Conservation (phyloP, 2,888 invertebrate species). For the Phaedon cochleariae region DNA sequence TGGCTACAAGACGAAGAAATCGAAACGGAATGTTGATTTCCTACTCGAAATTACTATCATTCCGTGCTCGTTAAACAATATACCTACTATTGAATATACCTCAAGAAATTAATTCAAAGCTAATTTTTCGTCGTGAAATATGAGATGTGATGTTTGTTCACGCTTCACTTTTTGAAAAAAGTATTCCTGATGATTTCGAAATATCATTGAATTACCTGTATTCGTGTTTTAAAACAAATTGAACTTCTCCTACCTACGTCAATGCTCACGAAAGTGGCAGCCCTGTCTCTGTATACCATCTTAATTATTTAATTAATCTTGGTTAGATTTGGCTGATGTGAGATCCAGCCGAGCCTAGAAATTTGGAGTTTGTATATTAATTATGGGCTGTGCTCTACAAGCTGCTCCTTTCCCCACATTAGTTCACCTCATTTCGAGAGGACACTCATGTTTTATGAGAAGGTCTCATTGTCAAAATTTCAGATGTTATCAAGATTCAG, state of each 20-base stretch:
- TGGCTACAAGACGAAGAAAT: too few species aligned
- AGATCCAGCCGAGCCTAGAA: constrained; percentile 42
- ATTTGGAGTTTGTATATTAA: constrained; percentile 45
- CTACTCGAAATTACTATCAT: too few species aligned
- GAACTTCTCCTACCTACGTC: not conserved
- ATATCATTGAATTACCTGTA: too few species aligned
- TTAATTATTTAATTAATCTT: constrained; percentile 44
- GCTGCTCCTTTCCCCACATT: constrained; percentile 32
- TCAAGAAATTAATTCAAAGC: too few species aligned
- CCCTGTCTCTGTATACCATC: constrained; percentile 35
- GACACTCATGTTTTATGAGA: constrained; percentile 30
- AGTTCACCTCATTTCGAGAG: constrained; percentile 28
- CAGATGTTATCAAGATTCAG: constrained; percentile 23
- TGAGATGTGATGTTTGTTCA: too few species aligned
- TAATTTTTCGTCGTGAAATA: too few species aligned
- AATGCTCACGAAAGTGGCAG: not conserved
- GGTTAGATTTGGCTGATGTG: constrained; percentile 45
- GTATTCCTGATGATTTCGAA: too few species aligned
- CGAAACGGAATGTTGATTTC: too few species aligned
- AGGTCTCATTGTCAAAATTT: constrained; percentile 31
- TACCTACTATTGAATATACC: too few species aligned
- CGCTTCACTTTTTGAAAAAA: too few species aligned
- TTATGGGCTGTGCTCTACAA: constrained; percentile 42
- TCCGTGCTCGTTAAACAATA: too few species aligned
- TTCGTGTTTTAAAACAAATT: too few species aligned